These are phyloP conservation scores for Rhopilema esculentum DNA, from an alignment of 30 jellyfish, hydroid and myxozoan species.

Conservation along the genomic window DNA sequence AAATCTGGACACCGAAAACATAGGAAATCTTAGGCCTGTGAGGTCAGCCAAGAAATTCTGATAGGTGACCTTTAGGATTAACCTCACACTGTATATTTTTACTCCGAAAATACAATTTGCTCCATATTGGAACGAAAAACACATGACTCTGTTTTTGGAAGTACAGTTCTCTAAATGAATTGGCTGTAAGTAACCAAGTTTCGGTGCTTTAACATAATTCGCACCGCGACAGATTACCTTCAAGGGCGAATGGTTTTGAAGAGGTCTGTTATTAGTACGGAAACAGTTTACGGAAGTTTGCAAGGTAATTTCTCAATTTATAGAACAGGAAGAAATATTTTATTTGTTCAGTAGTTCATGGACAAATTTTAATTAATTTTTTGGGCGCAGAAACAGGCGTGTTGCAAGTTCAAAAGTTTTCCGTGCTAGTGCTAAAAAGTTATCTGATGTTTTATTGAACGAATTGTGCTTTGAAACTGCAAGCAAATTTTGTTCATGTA, in stretches of 20 bases:
- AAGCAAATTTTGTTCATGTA: no score
- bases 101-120: not conserved
- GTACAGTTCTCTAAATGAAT: not conserved
- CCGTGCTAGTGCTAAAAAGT: no score
- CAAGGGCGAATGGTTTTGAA: not conserved
- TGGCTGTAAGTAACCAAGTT: not conserved
- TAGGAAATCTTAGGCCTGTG: not conserved
- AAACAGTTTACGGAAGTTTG: not conserved
- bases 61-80: slow-evolving; percentile 20
- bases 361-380: not conserved
- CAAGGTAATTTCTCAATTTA: not conserved
- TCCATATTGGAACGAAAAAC: not conserved
- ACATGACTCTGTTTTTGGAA: not conserved
- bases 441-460: no score
- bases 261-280: not conserved
- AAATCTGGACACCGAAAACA: not conserved
- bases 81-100: not conserved
- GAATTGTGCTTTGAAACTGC: no score
- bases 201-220: not conserved
- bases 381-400: no score
- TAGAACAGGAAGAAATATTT: not conserved
- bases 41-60: not conserved
- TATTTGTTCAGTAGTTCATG: not conserved
- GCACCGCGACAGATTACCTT: not conserved
- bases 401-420: no score